Conservation (phyloP, 1,140 invertebrate species). For the Drosophila nannoptera region DNA sequence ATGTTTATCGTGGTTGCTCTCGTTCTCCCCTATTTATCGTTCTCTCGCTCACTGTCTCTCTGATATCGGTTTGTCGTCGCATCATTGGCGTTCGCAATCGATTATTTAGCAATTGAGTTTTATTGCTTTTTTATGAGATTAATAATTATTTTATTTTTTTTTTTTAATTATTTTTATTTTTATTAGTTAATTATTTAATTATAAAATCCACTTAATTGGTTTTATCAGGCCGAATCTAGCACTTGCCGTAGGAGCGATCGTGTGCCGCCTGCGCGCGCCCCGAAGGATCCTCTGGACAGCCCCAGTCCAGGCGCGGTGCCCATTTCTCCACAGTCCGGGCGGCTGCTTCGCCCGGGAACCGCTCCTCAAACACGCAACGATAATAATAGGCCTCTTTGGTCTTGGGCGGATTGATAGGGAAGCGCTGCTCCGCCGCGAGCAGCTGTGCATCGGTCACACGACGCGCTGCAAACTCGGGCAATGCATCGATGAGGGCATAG, state of each 20-base stretch:
- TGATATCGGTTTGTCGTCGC: too few relatives aligned
- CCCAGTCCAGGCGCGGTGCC: slow-evolving; percentile 69
- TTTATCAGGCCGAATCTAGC: slow-evolving; percentile 10
- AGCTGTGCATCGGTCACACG: slow-evolving; percentile 84
- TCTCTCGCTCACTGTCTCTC: too few relatives aligned
- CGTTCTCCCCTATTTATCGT: too few relatives aligned
- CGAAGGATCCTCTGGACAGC: slow-evolving; percentile 67
- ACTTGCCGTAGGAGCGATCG: slow-evolving; percentile 39
- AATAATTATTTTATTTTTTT: too few relatives aligned
- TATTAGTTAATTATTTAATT: too few relatives aligned
- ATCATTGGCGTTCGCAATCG: too few relatives aligned
- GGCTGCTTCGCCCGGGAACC: slow-evolving; percentile 51
- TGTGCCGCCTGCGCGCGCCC: slow-evolving; percentile 63
- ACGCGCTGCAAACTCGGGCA: slow-evolving; percentile 80
- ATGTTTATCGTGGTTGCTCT: too few relatives aligned
- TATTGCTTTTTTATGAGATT: too few relatives aligned
- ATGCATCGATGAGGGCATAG: slow-evolving; percentile 63
- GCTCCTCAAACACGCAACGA: slow-evolving; percentile 79
- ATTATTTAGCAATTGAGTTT: too few relatives aligned
- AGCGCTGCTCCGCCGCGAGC: slow-evolving; percentile 81
- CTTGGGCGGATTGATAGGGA: slow-evolving; percentile 85
- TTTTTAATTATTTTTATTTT: too few relatives aligned
- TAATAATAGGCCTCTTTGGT: slow-evolving; percentile 93
- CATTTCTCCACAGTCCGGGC: slow-evolving; percentile 63
- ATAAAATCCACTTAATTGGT: too few relatives aligned